Percentiles rank a stretch among this genome's conserved stretches.
Evolutionary conservation across 2,888 invertebrate species (phyloP).

Genomic region (Pelosia muscerda): DNA sequence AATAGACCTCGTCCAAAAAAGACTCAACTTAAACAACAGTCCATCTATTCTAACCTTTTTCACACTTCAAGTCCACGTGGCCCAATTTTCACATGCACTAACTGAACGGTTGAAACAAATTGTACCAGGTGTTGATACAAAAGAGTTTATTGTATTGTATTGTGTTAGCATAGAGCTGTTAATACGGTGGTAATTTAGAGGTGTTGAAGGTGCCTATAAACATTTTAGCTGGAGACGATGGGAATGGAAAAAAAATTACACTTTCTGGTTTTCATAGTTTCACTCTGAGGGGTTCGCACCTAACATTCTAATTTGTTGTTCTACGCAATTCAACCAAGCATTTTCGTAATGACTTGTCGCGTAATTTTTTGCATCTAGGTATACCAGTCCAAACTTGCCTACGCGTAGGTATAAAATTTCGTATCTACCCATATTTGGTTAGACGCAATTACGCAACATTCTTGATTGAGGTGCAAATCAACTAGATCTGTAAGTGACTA

Average conservation of each 20-base stretch:
- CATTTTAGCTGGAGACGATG: conserved; percentile 6
- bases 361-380: background rate
- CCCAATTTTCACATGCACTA: conserved; percentile 25
- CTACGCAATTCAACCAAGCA: background rate
- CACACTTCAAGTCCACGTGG: conserved; percentile 21
- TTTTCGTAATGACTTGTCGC: too few species aligned
- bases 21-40: conserved; percentile 15
- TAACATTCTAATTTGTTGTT: background rate
- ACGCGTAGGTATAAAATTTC: too few species aligned
- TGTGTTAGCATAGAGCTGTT: conserved; percentile 36
- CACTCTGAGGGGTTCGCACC: background rate
- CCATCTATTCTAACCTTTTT: conserved; percentile 19
- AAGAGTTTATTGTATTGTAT: conserved; percentile 50
- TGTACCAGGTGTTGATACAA: conserved; percentile 37
- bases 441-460: too few species aligned
- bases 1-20: background rate
- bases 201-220: conserved; percentile 22
- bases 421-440: background rate
- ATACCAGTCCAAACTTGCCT: too few species aligned
- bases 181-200: conserved; percentile 29
- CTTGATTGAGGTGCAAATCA: too few species aligned
- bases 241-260: conserved; percentile 1
- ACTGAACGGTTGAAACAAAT: conserved; percentile 22
- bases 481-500: too few species aligned
- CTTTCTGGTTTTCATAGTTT: background rate